Evolutionary conservation across 1,140 invertebrate species (phyloP).

Genomic region (Caenorhabditis inopinata): DNA sequence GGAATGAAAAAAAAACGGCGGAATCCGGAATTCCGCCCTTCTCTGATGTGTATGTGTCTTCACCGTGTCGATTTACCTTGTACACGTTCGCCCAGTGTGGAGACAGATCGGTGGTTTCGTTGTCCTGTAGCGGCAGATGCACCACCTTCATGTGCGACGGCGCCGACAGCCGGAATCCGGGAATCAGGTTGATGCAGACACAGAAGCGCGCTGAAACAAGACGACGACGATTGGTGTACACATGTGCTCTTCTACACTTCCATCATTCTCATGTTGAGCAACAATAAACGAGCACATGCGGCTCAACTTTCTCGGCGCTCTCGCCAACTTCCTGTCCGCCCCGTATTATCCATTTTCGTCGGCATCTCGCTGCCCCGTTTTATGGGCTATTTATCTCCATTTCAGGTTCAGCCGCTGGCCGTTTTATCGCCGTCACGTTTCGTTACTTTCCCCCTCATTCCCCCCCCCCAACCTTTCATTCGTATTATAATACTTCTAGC

Average conservation of each 20-base stretch:
- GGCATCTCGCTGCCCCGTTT: neutral
- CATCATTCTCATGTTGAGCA: neutral
- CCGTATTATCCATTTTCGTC: neutral
- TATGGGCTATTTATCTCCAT: neutral
- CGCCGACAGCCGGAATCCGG: slow-evolving; percentile 43
- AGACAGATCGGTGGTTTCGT: slow-evolving; percentile 43
- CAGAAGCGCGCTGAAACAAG: slow-evolving; percentile 42
- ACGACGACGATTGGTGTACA: too few species aligned
- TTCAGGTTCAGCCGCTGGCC: neutral
- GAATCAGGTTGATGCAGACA: slow-evolving; percentile 46
- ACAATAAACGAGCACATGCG: neutral
- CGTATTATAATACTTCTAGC: too few species aligned
- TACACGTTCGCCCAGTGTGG: slow-evolving; percentile 46
- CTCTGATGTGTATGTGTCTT: neutral
- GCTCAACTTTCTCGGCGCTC: neutral
- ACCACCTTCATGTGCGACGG: slow-evolving; percentile 42
- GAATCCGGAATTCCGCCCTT: too few species aligned
- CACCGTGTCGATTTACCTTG: slow-evolving; percentile 33
- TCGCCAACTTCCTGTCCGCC: slow-evolving; percentile 7
- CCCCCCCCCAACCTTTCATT: too few species aligned
- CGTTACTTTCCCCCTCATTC: too few species aligned
- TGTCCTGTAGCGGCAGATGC: slow-evolving; percentile 48
- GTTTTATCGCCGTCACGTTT: neutral
- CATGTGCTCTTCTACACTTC: too few species aligned
- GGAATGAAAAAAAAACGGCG: too few species aligned